Evolutionary conservation across 2,113 vertebrate genomes (phyloP), one percentile per base, ranked within the genome.

Genomic region (Catharus bicknelli): DNA sequence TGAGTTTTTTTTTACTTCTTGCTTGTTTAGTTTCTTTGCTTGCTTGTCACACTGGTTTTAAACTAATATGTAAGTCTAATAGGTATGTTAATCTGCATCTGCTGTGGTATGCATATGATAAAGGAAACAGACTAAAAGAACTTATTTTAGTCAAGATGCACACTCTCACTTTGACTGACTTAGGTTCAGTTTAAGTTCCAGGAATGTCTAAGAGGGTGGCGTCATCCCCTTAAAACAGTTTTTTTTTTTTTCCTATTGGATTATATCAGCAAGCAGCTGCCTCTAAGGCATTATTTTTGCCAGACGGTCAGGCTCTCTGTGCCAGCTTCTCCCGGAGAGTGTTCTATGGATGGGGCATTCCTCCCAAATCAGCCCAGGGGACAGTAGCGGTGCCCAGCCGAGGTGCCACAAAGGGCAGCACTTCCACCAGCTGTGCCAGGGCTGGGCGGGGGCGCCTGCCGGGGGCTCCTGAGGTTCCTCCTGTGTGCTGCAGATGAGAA

Each of bases 181-280:
- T 92, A 83, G 2, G 10, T 48, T 63, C 16, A 7, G 58, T 83
- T 88, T 36, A 72, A 69, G 77, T 85, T 78, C 82, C 88, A 94
- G 88, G 67, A 81, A 89, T 82, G 53, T 77, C 84, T 83, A 64
- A 86, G 83, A 96, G 59, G 40, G 38, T 92, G 90, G 58, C 40
- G 38, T 93, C 88, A 93, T 93, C 54, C 42, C 47, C 76, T 90
- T 64, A 88, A 87, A 94, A 86, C 79, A 81, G 21, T 13, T 47
- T 16, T 72, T 66, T n/a, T n/a, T 93, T 93, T 73, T 89, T 22
- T 36, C 78, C 61, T 76, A 38, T 57, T 82, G 92, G 73, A 93
- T 94, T 63, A 59, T 93, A 68, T 90, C 94, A 96, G 78, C 63
- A 87, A 91, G 93, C 81, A 90, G 68, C 85, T 86, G 91, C 84